Evolutionary conservation across 2,113 vertebrate genomes (phyloP), one percentile per base, ranked within the genome.

Genomic region (Leptobrachium ailaonicum): DNA sequence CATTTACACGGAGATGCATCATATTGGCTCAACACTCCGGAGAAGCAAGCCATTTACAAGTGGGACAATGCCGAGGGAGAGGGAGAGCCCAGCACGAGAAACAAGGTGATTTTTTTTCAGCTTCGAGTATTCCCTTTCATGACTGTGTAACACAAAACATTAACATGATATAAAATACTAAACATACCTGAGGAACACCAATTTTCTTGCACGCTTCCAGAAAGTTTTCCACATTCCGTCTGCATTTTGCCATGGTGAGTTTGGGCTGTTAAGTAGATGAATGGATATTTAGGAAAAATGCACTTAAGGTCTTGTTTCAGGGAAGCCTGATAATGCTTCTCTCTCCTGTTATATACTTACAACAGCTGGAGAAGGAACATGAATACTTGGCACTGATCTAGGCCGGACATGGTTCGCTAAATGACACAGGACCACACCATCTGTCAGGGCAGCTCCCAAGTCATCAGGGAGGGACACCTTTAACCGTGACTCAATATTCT

Each of bases 221-320:
- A 88, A 99, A 99, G 88, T 99, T 99, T 88, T 99, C 98, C 74
- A 99, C 98, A 0, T 98, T 99, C 60, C 98, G 89, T 66, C 98
- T 94, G 91, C 98, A 99, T 85, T 99, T 99, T 71, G 98, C 98
- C 94, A 99, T 99, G n/a, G 96, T 98, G 85, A 99, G 94, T 88
- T 97, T 99, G 84, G 98, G 98, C 98, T 99, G 85, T 47, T 44
- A 20, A 68, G 69, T 41, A 62, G 5, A 80, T 4, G 13, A 13
- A 60, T 60, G 6, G 13, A 12, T 60, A 60, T 60, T 60, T 60
- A 13, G 56, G 56, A 60, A 12, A 8, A 60, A 60, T 12, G 50
- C 56, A 13, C 13, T 4, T 12, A 13, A 8, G 4, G 9, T 60
- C 56, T 60, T 13, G 56, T 60, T 11, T 60, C 3, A 11, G 13